Conservation (phyloP, 1,140 invertebrate species). For the Zaprionus inermis region DNA sequence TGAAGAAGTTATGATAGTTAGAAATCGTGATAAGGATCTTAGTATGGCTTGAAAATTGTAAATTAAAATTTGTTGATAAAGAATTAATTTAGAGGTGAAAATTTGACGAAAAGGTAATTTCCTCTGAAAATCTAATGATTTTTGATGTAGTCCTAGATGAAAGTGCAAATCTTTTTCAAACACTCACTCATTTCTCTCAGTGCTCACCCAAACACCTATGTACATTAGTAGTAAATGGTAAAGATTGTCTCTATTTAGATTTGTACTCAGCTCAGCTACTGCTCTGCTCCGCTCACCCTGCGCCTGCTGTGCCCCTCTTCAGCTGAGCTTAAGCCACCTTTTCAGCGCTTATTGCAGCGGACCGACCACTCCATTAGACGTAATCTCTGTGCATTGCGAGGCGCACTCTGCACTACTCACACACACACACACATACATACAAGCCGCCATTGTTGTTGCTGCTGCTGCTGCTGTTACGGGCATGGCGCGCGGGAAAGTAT, state of each 20-base stretch:
- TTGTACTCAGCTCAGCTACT: background rate
- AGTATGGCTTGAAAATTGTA: too few relatives aligned
- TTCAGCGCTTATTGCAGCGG: conserved; percentile 41
- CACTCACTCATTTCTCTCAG: background rate
- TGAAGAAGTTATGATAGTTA: too few relatives aligned
- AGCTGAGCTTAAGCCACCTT: conserved; percentile 34
- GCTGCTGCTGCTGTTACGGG: conserved; percentile 25
- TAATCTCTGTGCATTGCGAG: conserved; percentile 58
- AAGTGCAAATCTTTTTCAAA: too few relatives aligned
- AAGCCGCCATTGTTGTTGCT: background rate
- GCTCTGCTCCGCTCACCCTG: too few relatives aligned
- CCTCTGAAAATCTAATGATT: too few relatives aligned
- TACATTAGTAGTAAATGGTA: background rate
- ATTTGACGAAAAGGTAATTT: too few relatives aligned
- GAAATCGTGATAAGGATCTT: too few relatives aligned
- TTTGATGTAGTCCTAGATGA: too few relatives aligned
- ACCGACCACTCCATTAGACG: conserved; percentile 65
- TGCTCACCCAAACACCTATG: background rate
- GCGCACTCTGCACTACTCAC: conserved; percentile 1
- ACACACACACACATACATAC: too few relatives aligned
- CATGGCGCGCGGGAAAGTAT: conserved; percentile 54
- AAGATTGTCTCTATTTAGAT: conserved; percentile 3
- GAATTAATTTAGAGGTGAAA: too few relatives aligned
- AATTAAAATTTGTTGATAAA: too few relatives aligned
- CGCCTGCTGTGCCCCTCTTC: background rate